These are phyloP conservation scores for Eremophila alpestris DNA, from an alignment of 2,797 vertebrate species.

Conservation along the genomic window DNA sequence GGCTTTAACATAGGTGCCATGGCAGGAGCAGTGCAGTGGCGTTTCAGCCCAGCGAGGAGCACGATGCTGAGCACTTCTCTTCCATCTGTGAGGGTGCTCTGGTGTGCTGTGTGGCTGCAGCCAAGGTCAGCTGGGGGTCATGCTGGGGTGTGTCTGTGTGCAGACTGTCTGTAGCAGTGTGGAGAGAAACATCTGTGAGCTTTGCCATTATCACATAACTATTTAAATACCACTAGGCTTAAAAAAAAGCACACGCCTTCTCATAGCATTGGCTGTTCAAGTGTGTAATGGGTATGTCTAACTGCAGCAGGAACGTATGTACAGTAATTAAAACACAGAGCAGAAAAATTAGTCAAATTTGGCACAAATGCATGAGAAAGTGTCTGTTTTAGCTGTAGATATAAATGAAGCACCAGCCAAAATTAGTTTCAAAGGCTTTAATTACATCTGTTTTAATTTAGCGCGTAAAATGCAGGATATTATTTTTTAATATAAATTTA, in stretches of 20 bases:
- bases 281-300: constrained; percentile 61
- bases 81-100: background rate
- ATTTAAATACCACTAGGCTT: constrained; percentile 25
- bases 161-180: background rate
- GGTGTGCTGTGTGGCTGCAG: background rate
- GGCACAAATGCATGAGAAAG: constrained; percentile 58
- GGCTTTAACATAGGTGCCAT: background rate
- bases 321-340: constrained; percentile 66
- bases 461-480: constrained; percentile 58
- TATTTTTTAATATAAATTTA: constrained; percentile 66
- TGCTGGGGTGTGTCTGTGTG: background rate
- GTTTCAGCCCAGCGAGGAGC: background rate
- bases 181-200: background rate
- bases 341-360: constrained; percentile 50
- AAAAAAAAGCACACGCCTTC: background rate
- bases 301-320: constrained; percentile 43
- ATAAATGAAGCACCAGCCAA: constrained; percentile 68
- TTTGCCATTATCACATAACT: background rate
- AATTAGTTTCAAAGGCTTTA: constrained; percentile 66
- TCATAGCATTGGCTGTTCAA: constrained; percentile 4
- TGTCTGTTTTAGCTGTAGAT: constrained; percentile 56
- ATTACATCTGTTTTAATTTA: constrained; percentile 73
- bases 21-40: background rate
- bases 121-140: background rate
- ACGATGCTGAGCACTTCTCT: background rate